A percentile compares a stretch with the other conserved stretches of the same genome.
phyloP scores from a whole-genome alignment of 2,888 invertebrate genomes.

The Bruchidius siliquastri region DNA sequence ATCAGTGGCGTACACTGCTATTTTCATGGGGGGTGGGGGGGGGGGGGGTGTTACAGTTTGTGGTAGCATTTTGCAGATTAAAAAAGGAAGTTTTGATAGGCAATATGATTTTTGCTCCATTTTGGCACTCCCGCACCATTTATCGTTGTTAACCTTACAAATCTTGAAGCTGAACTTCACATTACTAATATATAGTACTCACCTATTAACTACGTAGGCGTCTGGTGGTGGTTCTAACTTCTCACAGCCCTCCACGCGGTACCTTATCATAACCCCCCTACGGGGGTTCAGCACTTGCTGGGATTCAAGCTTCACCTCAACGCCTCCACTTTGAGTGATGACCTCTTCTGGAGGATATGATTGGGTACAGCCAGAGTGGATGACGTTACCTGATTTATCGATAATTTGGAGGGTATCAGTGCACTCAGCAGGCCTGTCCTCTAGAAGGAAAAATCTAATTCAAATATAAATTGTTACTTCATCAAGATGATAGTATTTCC shows the following conservation, averaged over 20 bases:
- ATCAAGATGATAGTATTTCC: too few relatives aligned
- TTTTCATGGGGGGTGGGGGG: too few relatives aligned
- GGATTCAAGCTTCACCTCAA: conserved; percentile 41
- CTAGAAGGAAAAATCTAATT: conserved; percentile 6
- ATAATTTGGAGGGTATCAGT: conserved; percentile 52
- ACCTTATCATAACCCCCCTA: conserved; percentile 62
- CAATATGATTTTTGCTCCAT: too few relatives aligned
- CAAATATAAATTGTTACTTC: too few relatives aligned
- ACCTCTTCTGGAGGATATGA: conserved; percentile 51
- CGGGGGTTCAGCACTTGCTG: conserved; percentile 46
- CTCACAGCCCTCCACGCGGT: conserved; percentile 61
- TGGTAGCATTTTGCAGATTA: too few relatives aligned
- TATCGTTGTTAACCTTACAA: too few relatives aligned
- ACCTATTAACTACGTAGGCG: conserved; percentile 63
- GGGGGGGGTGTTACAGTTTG: too few relatives aligned
- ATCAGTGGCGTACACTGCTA: too few relatives aligned
- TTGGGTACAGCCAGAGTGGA: conserved; percentile 55
- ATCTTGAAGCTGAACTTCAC: too few relatives aligned
- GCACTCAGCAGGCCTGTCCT: conserved; percentile 33
- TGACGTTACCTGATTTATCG: conserved; percentile 47
- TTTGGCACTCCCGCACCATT: too few relatives aligned
- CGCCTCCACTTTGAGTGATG: conserved; percentile 48
- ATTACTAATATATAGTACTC: conserved; percentile 32
- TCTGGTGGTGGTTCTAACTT: conserved; percentile 60
- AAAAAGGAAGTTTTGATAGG: too few relatives aligned